Conservation (phyloP, 2,888 invertebrate species). For the Ferdinandea cuprea region DNA sequence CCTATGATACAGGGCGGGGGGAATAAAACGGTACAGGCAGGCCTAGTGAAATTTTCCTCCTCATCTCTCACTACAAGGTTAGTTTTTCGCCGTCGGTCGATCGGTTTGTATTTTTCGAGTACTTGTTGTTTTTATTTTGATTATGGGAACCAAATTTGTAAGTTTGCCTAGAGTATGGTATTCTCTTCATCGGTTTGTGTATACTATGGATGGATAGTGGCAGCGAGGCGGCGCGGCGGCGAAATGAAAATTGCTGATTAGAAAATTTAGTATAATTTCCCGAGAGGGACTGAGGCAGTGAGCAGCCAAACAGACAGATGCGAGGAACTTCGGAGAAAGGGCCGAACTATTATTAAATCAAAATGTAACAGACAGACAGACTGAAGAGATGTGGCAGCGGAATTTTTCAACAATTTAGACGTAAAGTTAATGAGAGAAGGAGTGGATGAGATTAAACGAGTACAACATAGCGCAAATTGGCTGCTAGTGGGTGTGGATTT, state of each 20-base stretch:
- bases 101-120: neutral
- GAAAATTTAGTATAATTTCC: conserved; percentile 77
- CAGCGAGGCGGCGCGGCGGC: conserved; percentile 35
- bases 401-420: conserved; percentile 60
- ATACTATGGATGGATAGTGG: conserved; percentile 8
- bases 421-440: conserved; percentile 61
- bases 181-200: conserved; percentile 20
- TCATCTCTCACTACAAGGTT: conserved; percentile 31
- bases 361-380: conserved; percentile 58
- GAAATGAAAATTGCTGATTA: conserved; percentile 77
- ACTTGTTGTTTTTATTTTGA: conserved; percentile 55
- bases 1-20: conserved; percentile 42
- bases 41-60: conserved; percentile 66
- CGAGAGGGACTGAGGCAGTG: conserved; percentile 57
- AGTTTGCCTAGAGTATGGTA: conserved; percentile 61
- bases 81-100: neutral
- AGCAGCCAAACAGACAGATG: conserved; percentile 34
- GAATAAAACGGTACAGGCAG: conserved; percentile 4
- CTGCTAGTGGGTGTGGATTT: conserved; percentile 15
- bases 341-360: conserved; percentile 71
- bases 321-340: conserved; percentile 36
- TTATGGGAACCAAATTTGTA: conserved; percentile 71
- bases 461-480: neutral
- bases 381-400: conserved; percentile 31
- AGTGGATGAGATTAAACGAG: conserved; percentile 39